These are phyloP conservation scores for Acleris literana DNA, from an alignment of 2,888 invertebrate species.

Conservation along the genomic window DNA sequence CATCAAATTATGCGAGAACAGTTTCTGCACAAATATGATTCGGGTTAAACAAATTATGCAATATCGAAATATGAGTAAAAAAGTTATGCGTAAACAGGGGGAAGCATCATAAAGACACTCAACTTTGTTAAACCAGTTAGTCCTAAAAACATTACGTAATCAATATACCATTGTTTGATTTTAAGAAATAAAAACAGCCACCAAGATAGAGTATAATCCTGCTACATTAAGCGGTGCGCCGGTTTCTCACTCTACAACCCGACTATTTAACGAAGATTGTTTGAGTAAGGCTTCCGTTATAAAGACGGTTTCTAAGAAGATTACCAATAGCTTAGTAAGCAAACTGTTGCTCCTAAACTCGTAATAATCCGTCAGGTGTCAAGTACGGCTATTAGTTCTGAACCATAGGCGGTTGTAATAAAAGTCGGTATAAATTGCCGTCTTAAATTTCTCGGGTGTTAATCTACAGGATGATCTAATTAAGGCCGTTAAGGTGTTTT, in stretches of 20 bases:
- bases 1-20: no score
- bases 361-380: conserved; percentile 1
- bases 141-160: no score
- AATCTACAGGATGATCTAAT: conserved; percentile 29
- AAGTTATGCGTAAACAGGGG: no score
- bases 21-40: no score
- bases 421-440: conserved; percentile 10
- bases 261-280: conserved; percentile 31
- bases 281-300: conserved; percentile 37
- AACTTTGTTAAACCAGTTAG: no score
- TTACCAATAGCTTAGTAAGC: conserved; percentile 36
- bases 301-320: conserved; percentile 32
- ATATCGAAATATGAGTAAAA: no score
- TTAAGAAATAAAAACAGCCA: neutral
- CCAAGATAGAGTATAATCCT: neutral
- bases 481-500: conserved; percentile 18
- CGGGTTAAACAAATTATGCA: no score
- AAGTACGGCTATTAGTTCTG: neutral
- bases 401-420: conserved; percentile 5
- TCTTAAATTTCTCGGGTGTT: conserved; percentile 19
- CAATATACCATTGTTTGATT: no score
- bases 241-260: neutral
- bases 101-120: no score
- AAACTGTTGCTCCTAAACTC: conserved; percentile 27
- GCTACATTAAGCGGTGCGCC: neutral